phyloP scores from a whole-genome alignment of 2,113 vertebrate species.

The Channa maculata region DNA sequence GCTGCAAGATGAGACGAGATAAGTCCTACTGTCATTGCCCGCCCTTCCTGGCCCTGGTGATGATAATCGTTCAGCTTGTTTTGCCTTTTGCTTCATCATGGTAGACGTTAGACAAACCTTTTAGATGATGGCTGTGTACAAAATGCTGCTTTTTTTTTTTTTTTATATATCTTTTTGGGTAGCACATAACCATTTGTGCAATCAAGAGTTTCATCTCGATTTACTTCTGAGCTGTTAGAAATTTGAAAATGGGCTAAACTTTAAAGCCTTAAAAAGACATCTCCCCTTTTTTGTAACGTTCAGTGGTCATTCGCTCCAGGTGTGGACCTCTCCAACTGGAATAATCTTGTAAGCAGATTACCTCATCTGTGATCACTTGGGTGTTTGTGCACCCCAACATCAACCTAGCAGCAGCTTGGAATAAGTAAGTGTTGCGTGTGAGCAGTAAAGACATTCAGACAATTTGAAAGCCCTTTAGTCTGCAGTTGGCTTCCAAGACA shows the following conservation, averaged over 20 bases:
- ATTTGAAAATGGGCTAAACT: too few species aligned
- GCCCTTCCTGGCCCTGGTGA: conserved; percentile 67
- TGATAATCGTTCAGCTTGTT: conserved; percentile 69
- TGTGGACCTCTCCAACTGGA: neutral
- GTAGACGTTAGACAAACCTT: conserved; percentile 66
- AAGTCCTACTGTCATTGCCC: conserved; percentile 50
- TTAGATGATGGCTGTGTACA: conserved; percentile 33
- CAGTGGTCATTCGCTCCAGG: neutral
- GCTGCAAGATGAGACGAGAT: conserved; percentile 51
- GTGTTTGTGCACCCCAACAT: neutral
- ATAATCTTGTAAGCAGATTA: neutral
- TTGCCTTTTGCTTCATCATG: conserved; percentile 53
- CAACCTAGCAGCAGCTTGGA: too few species aligned
- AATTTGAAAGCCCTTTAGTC: neutral
- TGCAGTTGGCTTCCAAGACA: neutral
- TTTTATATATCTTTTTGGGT: too few species aligned
- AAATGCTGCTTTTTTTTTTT: too few species aligned
- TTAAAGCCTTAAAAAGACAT: too few species aligned
- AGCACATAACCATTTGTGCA: too few species aligned
- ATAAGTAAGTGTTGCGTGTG: neutral
- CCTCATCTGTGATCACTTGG: neutral
- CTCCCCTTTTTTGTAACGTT: neutral
- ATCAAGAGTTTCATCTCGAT: too few species aligned
- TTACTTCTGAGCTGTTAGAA: too few species aligned
- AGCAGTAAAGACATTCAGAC: neutral